phyloP scores from a whole-genome alignment of 2,797 vertebrate genomes.

The Distichodus sexfasciatus region DNA sequence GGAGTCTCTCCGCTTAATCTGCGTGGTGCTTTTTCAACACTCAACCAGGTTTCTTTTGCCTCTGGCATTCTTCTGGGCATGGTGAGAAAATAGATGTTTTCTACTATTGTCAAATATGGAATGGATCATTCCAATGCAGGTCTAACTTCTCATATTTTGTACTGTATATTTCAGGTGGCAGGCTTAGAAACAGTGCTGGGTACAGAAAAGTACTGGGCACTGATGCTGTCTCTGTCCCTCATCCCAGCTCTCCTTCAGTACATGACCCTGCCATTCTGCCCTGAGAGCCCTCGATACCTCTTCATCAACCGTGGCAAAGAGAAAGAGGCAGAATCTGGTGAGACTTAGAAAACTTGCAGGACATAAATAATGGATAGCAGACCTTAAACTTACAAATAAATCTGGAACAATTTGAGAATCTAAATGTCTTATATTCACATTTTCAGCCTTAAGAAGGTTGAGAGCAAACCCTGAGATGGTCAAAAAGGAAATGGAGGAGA shows the following conservation, averaged over 20 bases:
- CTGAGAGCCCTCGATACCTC: conserved; percentile 75
- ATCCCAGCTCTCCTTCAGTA: conserved; percentile 73
- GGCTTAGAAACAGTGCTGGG: conserved; percentile 73
- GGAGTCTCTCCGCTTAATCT: conserved; percentile 74
- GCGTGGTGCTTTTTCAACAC: conserved; percentile 75
- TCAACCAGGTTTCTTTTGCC: conserved; percentile 77
- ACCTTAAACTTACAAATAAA: neutral
- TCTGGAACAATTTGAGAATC: neutral
- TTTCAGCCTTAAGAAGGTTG: conserved; percentile 63
- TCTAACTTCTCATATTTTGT: conserved; percentile 14
- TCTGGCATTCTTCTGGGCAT: conserved; percentile 74
- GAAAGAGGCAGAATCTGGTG: conserved; percentile 67
- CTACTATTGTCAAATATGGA: conserved; percentile 7
- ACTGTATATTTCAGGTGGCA: conserved; percentile 63
- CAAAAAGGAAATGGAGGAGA: conserved; percentile 64
- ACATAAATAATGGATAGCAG: neutral
- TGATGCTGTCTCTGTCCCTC: conserved; percentile 76
- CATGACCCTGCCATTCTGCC: conserved; percentile 73
- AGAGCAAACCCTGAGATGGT: conserved; percentile 55
- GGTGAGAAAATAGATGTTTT: conserved; percentile 59
- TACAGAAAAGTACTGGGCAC: conserved; percentile 67
- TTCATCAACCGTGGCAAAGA: conserved; percentile 70
- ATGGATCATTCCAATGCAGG: conserved; percentile 17
- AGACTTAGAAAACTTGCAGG: conserved; percentile 19
- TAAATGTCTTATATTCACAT: neutral